phyloP scores from a whole-genome alignment of 1,140 invertebrate genomes.

The Drosophila gunungcola region DNA sequence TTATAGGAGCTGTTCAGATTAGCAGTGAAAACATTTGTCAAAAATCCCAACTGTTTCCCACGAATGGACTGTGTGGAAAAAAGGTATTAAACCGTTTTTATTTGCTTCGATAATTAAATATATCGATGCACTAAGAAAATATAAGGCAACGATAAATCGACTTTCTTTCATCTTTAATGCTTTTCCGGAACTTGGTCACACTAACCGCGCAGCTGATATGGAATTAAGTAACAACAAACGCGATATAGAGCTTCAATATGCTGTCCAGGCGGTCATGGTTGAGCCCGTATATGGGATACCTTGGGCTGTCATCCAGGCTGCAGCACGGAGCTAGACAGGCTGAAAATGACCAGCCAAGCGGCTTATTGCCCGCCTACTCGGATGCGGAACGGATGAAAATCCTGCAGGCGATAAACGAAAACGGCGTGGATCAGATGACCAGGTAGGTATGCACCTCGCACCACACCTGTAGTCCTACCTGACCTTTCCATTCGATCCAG shows the following conservation, averaged over 20 bases:
- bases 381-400: conserved; percentile 49
- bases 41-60: no score
- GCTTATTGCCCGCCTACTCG: conserved; percentile 39
- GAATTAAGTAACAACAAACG: background rate
- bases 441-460: conserved; percentile 26
- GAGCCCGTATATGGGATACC: background rate
- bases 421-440: conserved; percentile 37
- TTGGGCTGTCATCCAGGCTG: background rate
- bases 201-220: conserved; percentile 2
- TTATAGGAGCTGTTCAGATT: no score
- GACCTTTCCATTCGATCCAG: conserved; percentile 27
- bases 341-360: background rate
- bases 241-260: background rate
- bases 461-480: background rate
- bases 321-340: background rate
- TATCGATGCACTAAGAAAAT: no score
- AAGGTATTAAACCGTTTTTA: no score
- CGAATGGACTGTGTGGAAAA: no score
- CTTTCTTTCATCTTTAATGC: no score
- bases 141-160: no score
- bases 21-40: no score
- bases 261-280: background rate
- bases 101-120: no score
- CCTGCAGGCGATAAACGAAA: conserved; percentile 51
- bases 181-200: background rate